Base-by-base conservation (phyloP, 37 sponge, comb jelly and placozoan species). In the Tethya wilhelma region DNA sequence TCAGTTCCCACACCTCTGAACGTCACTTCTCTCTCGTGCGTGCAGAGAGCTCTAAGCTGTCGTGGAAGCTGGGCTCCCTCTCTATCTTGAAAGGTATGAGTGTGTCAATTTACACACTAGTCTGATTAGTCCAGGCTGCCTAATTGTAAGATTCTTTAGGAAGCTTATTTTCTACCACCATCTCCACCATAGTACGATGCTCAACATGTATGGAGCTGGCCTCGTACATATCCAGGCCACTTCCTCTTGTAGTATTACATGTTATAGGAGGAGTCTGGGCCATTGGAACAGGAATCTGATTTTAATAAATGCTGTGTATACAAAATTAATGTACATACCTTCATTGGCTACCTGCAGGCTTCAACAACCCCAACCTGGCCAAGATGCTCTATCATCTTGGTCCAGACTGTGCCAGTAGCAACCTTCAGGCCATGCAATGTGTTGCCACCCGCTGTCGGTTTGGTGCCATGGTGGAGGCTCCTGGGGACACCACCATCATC, bases 61-160 rank as follows among this genome's bases (percentile, higher is more conserved):
- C 66, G 4, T 89, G 89, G 89, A 89, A 55, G 28, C 84, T 89
- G 4, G 79, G 84, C 17, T 69, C 74, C 19, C 79, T 89, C 19
- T 32, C 45, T 22, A 68, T 89, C 32, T 44, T 83, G 1, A 62
- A 78, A 41, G 89, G 89, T 89, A 33, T 59, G 62, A 32, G n/a
- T n/a, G n/a, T n/a, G n/a, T n/a, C 33, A 1, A 20, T 30, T 36
- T 14, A 9, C 14, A 49, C 53, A 14, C 14, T n/a, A n/a, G n/a
- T n/a, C 11, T 17, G 14, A 19, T 49, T 17, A 49, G 14, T 19
- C 11, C 17, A 43, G 40, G 3, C 40, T 73, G 40, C 4, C 44
- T 7, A 43, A 17, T 69, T 12, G 23, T 73, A n/a, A 33, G 22
- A 29, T 17, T 60, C n/a, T 60, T 6, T 60, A 29, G 7, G 11